Conservation (phyloP, 1,140 invertebrate genomes). For the Ostrea denselamellosa region DNA sequence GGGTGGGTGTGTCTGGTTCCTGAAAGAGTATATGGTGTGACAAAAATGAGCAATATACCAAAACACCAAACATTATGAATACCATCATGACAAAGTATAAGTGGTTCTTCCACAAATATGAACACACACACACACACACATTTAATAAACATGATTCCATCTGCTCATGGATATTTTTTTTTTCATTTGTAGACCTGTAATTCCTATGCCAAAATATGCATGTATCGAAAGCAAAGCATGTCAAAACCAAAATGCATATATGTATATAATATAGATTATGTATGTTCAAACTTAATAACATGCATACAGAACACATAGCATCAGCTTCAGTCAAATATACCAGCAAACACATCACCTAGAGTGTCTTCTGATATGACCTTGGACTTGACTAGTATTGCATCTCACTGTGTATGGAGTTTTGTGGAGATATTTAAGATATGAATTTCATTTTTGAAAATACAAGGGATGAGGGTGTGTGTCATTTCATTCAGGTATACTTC, state of each 20-base stretch:
- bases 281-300: neutral
- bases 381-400: too few relatives aligned
- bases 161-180: neutral
- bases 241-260: neutral
- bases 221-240: neutral
- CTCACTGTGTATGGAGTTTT: too few relatives aligned
- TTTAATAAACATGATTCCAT: neutral
- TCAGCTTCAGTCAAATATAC: neutral
- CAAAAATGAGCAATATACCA: neutral
- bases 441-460: too few relatives aligned
- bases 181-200: neutral
- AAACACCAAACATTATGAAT: neutral
- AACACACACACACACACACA: neutral
- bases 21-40: slow-evolving; percentile 5
- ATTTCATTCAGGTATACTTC: too few relatives aligned
- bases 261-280: neutral
- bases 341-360: too few relatives aligned
- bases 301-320: neutral
- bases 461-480: too few relatives aligned
- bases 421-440: too few relatives aligned
- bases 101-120: neutral
- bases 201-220: slow-evolving; percentile 16
- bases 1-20: slow-evolving; percentile 18
- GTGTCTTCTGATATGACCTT: too few relatives aligned
- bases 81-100: neutral